Evolutionary conservation across 1,140 invertebrate genomes (phyloP), one percentile per base, ranked within the genome.

Genomic region (Agrilus planipennis): DNA sequence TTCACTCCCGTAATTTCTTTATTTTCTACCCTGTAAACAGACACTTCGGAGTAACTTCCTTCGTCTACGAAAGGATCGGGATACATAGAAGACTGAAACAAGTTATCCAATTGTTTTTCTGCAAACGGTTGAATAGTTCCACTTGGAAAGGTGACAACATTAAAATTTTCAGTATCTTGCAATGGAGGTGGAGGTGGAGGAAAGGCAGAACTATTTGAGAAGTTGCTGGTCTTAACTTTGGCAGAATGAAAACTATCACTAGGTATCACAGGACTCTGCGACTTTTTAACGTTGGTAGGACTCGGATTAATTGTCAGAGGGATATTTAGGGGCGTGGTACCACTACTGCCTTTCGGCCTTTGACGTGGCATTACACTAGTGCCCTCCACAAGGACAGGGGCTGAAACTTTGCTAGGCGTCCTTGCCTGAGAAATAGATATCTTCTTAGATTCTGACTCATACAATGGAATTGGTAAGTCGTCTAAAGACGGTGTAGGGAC

Each of bases 311-410:
- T 46, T 0, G 62, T 67, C 7, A 70, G 47, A n/a, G 67, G 64
- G 16, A 60, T 57, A 23, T 50, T 56, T 10, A 61, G 48, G 44
- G 62, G 53, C 2, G 64, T 62, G 27, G 63, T 61, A 23, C 59
- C 58, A 3, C 65, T 47, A 29, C 55, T 66, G 41, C 73, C 79
- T 55, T 90, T 89, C 9, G 87, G 88, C 45, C 88, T 68, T 55
- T 89, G 85, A 30, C 87, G 65, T 4, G 88, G 88, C 11, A 81
- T 83, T 4, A 91, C 86, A 34, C 83, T 86, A 3, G 88, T 91
- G 50, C 79, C 75, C 53, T 79, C 71, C n/a, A 76, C 66, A 15
- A 71, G 44, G 12, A 72, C 61, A 7, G 69, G 58, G 30, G 68
- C 60, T 22, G 68, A 57, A 0, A 67, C 56, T 31, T 64, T 60